Percentiles rank a stretch among this genome's conserved stretches.
Conservation (phyloP, 2,888 invertebrate species). For the Gastrophysa polygoni region DNA sequence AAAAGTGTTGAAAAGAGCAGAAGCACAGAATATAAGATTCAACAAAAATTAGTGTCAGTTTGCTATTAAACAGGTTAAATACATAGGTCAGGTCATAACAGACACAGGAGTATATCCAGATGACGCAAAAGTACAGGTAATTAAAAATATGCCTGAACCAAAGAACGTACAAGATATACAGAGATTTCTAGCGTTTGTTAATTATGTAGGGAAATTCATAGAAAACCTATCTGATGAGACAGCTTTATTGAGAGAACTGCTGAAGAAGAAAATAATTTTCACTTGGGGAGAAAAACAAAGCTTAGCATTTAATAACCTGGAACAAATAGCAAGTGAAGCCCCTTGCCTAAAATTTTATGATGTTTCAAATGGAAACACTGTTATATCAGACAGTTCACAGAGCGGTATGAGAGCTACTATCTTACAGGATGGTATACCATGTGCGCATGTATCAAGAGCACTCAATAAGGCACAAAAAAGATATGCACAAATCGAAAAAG, state of each 20-base stretch:
- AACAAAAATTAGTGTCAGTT: slow-evolving; percentile 42
- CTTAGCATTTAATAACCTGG: not conserved
- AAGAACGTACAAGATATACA: too few relatives aligned
- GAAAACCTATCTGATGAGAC: slow-evolving; percentile 31
- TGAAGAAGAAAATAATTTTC: not conserved
- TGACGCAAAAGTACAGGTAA: not conserved
- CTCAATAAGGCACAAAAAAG: slow-evolving; percentile 31
- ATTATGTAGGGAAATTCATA: slow-evolving; percentile 37
- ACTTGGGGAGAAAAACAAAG: not conserved
- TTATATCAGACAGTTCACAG: slow-evolving; percentile 38
- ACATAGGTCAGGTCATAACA: slow-evolving; percentile 38
- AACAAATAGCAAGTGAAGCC: not conserved
- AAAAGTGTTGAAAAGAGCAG: slow-evolving; percentile 13
- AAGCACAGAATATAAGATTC: slow-evolving; percentile 34
- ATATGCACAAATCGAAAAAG: slow-evolving; percentile 44
- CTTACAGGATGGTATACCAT: slow-evolving; percentile 37
- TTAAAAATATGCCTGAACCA: not conserved
- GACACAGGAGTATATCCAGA: not conserved
- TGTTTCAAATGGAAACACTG: not conserved
- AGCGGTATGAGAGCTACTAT: slow-evolving; percentile 35
- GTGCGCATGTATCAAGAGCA: slow-evolving; percentile 41
- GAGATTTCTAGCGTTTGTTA: too few relatives aligned
- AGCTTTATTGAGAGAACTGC: too few relatives aligned
- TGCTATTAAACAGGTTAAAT: slow-evolving; percentile 34
- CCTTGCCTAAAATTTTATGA: slow-evolving; percentile 14